Evolutionary conservation across 2,797 vertebrate genomes (phyloP), one percentile per base, ranked within the genome.

Genomic region (Danio aesculapii): DNA sequence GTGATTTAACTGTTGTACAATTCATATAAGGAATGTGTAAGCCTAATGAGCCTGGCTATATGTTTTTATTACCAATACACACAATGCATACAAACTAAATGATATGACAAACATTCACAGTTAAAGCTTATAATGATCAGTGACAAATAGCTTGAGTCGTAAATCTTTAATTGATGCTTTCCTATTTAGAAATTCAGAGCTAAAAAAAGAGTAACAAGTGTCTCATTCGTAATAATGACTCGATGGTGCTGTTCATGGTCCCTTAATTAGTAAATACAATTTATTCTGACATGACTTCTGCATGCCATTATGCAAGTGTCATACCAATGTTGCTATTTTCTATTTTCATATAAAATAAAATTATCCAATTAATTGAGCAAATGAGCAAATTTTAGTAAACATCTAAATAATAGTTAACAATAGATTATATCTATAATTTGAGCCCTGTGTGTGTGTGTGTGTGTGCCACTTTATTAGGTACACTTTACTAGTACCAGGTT

Each of bases 31-130:
- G 39, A 8, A 67, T 49, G 2, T 68, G 13, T 30, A 50, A 16
- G 21, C 6, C 17, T 39, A 50, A 69, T 52, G 47, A 69, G 19
- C 1, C 8, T 17, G 41, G 8, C 12, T 30, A 11, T 12, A 30
- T 30, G 50, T 68, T 50, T 52, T 39, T 19, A 69, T 52, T 21
- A 71, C 55, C 39, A 55, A 16, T 43, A 55, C 39, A 43, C 39
- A 55, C 8, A 71, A 44, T 44, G 69, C 52, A 55, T 55, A 17
- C 16, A 71, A 71, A 55, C 10, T 71, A 71, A 55, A 55, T 53
- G 7, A 9, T 17, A 43, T 30, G 0, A 17, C 10, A 16, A 43
- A 8, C 68, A 71, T 53, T 71, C n/a, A 43, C 30, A 70, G 41
- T 70, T 43, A 70, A 55, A 52, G 30, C 49, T 12, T 53, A 69